A percentile compares a stretch with the other conserved stretches of the same genome.
Conservation (phyloP, 2,888 invertebrate genomes). For the Spialia ferax region DNA sequence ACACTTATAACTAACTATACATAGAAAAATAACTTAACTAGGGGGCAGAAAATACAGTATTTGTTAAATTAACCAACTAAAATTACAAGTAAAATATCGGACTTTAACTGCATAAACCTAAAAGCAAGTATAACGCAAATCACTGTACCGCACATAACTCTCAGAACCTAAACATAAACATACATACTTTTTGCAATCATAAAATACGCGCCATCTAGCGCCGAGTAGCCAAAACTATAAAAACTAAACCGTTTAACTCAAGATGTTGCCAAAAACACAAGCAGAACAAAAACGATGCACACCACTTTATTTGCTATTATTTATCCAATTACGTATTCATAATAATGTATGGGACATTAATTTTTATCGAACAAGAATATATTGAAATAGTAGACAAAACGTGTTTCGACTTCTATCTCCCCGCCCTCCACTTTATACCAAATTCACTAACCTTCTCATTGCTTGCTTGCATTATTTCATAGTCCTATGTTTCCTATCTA, state of each 20-base stretch:
- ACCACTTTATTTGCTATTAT: constrained; percentile 52
- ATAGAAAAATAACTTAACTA: constrained; percentile 86
- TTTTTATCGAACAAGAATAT: constrained; percentile 68
- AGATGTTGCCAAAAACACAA: constrained; percentile 52
- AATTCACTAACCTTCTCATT: constrained; percentile 85
- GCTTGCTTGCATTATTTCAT: constrained; percentile 69
- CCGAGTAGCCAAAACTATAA: constrained; percentile 54
- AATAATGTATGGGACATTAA: constrained; percentile 60
- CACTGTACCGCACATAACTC: constrained; percentile 74
- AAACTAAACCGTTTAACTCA: constrained; percentile 44
- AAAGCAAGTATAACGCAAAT: constrained; percentile 78
- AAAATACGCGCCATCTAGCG: constrained; percentile 58
- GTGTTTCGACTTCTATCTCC: constrained; percentile 58
- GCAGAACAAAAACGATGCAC: constrained; percentile 52
- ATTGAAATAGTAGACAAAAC: constrained; percentile 67
- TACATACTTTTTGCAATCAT: constrained; percentile 54
- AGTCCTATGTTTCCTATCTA: constrained; percentile 60
- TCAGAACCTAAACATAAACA: constrained; percentile 69
- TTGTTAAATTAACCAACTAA: constrained; percentile 82
- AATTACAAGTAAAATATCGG: constrained; percentile 79
- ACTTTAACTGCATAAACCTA: constrained; percentile 78
- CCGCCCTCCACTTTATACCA: constrained; percentile 63
- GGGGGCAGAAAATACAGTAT: constrained; percentile 84
- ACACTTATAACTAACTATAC: constrained; percentile 87
- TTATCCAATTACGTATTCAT: constrained; percentile 68